These are phyloP conservation scores for Apis florea DNA, from an alignment of 1,140 invertebrate species.

Conservation along the genomic window DNA sequence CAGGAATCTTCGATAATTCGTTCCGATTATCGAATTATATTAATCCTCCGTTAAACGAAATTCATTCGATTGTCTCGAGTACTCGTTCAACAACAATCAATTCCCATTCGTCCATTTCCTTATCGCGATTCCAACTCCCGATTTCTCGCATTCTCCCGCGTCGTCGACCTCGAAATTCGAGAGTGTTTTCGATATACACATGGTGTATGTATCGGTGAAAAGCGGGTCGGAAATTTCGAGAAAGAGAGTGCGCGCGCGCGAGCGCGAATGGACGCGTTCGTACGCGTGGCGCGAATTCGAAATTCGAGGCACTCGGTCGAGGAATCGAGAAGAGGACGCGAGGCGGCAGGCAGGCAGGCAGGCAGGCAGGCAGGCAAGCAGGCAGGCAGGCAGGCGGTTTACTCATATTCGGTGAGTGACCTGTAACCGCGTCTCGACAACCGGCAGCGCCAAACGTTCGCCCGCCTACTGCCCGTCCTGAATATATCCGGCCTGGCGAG, in stretches of 20 bases:
- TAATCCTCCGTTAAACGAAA: no score
- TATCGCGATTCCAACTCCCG: no score
- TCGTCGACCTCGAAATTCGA: no score
- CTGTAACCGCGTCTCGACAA: slow-evolving; percentile 74
- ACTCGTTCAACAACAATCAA: no score
- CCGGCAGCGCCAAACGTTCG: slow-evolving; percentile 75
- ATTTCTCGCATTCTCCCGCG: no score
- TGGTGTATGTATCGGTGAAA: neutral
- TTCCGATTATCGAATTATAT: no score
- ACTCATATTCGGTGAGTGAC: slow-evolving; percentile 80
- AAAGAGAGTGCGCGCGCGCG: neutral
- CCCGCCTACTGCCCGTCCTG: slow-evolving; percentile 75
- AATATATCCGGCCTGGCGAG: slow-evolving; percentile 73
- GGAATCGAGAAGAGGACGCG: slow-evolving; percentile 42
- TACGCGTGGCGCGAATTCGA: slow-evolving; percentile 41
- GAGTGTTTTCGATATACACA: no score
- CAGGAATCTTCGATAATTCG: no score
- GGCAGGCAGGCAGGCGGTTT: slow-evolving; percentile 64
- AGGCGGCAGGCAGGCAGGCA: no score
- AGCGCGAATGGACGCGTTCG: slow-evolving; percentile 9
- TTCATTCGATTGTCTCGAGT: no score
- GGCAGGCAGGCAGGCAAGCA: no score
- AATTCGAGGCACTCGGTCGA: slow-evolving; percentile 2
- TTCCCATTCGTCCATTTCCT: no score
- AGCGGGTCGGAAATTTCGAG: neutral